Evolutionary conservation across 1,140 invertebrate species (phyloP).

Genomic region (Zaprionus gabonicus): DNA sequence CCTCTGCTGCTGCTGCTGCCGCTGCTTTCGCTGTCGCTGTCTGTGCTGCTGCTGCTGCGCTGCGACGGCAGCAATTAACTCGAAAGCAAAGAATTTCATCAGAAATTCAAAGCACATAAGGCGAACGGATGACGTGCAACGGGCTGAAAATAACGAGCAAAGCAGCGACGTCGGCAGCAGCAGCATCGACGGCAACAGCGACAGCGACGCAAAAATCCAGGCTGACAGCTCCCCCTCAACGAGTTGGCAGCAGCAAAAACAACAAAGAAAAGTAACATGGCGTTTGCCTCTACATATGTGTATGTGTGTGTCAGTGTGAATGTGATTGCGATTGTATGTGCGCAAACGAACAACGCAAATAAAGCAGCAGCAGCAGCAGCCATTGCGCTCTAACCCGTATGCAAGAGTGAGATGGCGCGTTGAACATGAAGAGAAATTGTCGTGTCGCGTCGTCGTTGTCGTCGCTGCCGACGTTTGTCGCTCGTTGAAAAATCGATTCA

Average conservation of each 20-base stretch:
- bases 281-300: constrained; percentile 39
- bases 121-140: constrained; percentile 71
- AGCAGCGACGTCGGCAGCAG: constrained; percentile 24
- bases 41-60: not conserved
- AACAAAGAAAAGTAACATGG: constrained; percentile 76
- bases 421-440: constrained; percentile 68
- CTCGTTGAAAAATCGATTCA: constrained; percentile 75
- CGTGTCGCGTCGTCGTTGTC: constrained; percentile 54
- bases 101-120: constrained; percentile 81
- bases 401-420: constrained; percentile 47
- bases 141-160: constrained; percentile 60
- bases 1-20: constrained; percentile 37
- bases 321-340: constrained; percentile 35
- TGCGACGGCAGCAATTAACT: constrained; percentile 72
- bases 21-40: not conserved
- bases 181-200: constrained; percentile 48
- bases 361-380: constrained; percentile 29
- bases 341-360: constrained; percentile 65
- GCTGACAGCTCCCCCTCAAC: constrained; percentile 75
- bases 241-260: constrained; percentile 43
- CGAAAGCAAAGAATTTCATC: constrained; percentile 83
- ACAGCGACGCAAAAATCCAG: constrained; percentile 73
- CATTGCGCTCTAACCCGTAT: not conserved
- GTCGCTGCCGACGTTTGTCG: constrained; percentile 40
- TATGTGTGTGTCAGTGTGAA: constrained; percentile 12